phyloP scores from a whole-genome alignment of 2,113 vertebrate species.

The Rhynchomys soricoides region DNA sequence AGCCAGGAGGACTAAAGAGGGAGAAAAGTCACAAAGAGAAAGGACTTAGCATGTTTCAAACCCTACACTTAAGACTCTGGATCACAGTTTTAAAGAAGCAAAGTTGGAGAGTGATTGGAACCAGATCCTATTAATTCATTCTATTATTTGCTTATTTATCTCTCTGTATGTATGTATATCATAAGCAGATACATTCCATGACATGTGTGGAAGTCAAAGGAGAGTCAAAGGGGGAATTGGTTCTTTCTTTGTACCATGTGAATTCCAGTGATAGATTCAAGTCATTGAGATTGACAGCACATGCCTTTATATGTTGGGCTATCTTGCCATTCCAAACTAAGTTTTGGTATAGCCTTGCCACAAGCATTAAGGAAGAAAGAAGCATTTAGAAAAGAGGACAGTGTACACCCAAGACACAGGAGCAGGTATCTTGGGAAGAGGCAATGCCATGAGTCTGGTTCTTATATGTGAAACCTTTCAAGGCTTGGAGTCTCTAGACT shows the following conservation, averaged over 20 bases:
- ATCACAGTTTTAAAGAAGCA: neutral
- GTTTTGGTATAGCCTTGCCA: neutral
- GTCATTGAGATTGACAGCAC: too few species aligned
- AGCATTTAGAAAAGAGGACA: neutral
- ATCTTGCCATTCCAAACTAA: neutral
- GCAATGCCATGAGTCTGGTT: neutral
- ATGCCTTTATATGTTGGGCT: neutral
- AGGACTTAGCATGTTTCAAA: neutral
- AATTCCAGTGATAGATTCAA: neutral
- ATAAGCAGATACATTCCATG: neutral
- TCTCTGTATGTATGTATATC: neutral
- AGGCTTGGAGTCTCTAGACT: neutral
- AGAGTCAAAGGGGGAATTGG: neutral
- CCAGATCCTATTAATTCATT: neutral
- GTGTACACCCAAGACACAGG: neutral
- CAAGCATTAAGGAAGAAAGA: neutral
- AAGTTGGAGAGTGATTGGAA: neutral
- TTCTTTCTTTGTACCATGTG: neutral
- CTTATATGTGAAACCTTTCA: neutral
- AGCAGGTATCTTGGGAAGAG: neutral
- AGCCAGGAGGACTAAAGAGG: neutral
- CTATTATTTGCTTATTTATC: neutral
- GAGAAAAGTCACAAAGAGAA: neutral
- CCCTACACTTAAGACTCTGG: neutral
- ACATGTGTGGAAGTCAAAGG: neutral